Evolutionary conservation across 2,888 invertebrate genomes (phyloP), one percentile per base, ranked within the genome.

Genomic region (Drosophila eohydei): DNA sequence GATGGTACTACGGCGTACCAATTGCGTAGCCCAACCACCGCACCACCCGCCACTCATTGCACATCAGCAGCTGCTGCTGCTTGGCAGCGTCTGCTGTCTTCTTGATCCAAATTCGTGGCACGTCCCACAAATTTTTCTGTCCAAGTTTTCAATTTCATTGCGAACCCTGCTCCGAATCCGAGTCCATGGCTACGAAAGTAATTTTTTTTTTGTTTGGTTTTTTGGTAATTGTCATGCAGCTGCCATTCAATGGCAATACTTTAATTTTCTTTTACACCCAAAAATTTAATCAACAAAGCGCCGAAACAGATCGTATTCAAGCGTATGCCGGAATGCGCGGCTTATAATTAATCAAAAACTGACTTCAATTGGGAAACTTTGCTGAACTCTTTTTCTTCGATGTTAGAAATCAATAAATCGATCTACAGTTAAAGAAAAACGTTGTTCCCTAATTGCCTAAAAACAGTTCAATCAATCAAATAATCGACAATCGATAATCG

Each of bases 51-150:
- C 54, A 52, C 36, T n/a, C 26, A 11, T 6, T 32, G 32, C 51
- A 34, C 51, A 48, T 30, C 48, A 26, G 40, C 48, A 60, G 55
- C 52, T 48, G 32, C 52, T 12, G 69, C 38, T 44, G 38, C 46
- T 68, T 68, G 72, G 75, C 66, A 64, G 48, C 64, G 57, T 80
- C 79, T 80, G 66, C 67, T 74, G 64, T 59, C 48, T 16, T 56
- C 54, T 63, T 89, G 89, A 85, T 85, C 89, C 89, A 85, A 66
- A 89, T 85, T 80, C 89, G 43, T n/a, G 26, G 74, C 84, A 85
- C 89, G 89, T 85, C 74, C 44, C 28, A 30, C 64, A 64, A 58
- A 70, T 77, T 80, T 88, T 88, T 64, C 72, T 57, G 84, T 68
- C 43, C 60, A 70, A 59, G 72, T 80, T 87, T 81, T 73, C 62